Conservation (phyloP, 1,140 invertebrate species). For the Leucophenga varia region DNA sequence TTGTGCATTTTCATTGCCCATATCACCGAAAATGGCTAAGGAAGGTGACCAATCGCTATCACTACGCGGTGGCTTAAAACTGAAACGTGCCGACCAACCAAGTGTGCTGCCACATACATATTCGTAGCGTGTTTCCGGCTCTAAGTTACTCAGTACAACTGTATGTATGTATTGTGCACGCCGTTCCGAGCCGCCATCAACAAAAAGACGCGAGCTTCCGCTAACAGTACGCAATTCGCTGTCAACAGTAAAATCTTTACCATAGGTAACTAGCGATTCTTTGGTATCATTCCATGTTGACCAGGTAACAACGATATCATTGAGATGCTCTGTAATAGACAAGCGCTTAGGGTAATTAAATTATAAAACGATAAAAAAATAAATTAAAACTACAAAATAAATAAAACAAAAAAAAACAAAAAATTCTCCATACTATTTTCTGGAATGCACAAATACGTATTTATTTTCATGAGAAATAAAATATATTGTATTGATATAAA, state of each 20-base stretch:
- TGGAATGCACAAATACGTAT: background rate
- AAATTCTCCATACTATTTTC: too few relatives aligned
- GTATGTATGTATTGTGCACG: slow-evolving; percentile 79
- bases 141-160: slow-evolving; percentile 63
- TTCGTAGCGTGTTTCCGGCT: slow-evolving; percentile 67
- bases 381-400: too few relatives aligned
- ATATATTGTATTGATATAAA: too few relatives aligned
- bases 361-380: too few relatives aligned
- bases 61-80: slow-evolving; percentile 68
- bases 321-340: slow-evolving; percentile 60
- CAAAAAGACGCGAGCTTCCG: slow-evolving; percentile 64
- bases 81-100: slow-evolving; percentile 80
- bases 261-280: slow-evolving; percentile 77
- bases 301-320: slow-evolving; percentile 86
- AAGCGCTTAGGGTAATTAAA: background rate
- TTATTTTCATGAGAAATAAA: background rate
- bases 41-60: slow-evolving; percentile 73
- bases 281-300: slow-evolving; percentile 75
- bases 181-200: slow-evolving; percentile 72
- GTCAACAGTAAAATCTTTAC: slow-evolving; percentile 63
- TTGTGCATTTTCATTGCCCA: slow-evolving; percentile 86
- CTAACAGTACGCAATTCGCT: slow-evolving; percentile 58
- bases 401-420: too few relatives aligned
- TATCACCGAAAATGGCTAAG: slow-evolving; percentile 85
- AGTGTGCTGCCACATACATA: slow-evolving; percentile 79